Conservation (phyloP, 2,113 vertebrate species). For the Sarotherodon lohbergeri region DNA sequence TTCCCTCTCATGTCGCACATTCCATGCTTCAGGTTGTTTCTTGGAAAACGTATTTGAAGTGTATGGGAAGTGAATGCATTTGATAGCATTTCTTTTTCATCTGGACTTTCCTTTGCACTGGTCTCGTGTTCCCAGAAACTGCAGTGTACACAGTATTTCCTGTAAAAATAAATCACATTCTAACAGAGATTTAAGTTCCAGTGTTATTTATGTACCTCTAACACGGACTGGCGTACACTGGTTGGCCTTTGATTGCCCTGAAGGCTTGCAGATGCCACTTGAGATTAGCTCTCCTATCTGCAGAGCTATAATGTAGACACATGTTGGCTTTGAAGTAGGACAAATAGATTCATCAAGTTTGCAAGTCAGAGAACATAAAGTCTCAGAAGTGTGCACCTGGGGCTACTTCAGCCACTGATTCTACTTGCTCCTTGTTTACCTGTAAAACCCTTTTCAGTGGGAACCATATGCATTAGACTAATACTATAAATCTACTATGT, state of each 20-base stretch:
- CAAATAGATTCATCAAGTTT: conserved; percentile 1
- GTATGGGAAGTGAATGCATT: not conserved
- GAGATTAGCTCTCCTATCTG: conserved; percentile 15
- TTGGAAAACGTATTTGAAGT: not conserved
- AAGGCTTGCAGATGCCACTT: conserved; percentile 1
- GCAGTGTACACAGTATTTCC: not conserved
- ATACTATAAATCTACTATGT: not conserved
- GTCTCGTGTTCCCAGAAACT: not conserved
- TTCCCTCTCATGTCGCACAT: not conserved
- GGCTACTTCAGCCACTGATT: not conserved
- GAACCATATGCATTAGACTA: not conserved
- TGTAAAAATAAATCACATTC: not conserved
- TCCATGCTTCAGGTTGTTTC: not conserved
- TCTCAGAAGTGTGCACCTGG: not conserved
- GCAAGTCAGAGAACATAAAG: not conserved
- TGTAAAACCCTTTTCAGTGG: not conserved
- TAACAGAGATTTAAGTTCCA: not conserved
- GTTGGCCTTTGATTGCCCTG: not conserved
- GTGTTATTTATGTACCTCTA: not conserved
- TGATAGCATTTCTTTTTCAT: not conserved
- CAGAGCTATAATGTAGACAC: not conserved
- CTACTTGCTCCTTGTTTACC: not conserved
- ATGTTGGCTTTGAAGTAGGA: conserved; percentile 21
- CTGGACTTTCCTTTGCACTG: not conserved
- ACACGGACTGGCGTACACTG: not conserved